phyloP scores from a whole-genome alignment of 2,888 invertebrate genomes.

The Quadriops clusia region DNA sequence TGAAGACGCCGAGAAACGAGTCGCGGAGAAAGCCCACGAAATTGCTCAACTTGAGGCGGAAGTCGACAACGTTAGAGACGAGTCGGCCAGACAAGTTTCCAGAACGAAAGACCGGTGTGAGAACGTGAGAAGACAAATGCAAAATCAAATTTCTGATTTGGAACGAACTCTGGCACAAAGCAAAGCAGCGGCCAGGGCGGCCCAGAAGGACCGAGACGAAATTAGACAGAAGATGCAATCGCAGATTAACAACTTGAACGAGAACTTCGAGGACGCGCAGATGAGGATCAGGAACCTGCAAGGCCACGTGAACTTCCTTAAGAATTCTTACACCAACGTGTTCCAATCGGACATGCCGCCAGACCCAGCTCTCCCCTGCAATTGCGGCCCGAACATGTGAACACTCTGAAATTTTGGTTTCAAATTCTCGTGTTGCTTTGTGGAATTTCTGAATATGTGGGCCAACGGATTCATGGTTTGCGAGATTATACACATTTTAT shows the following conservation, averaged over 20 bases:
- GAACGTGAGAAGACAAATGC: slow-evolving; percentile 47
- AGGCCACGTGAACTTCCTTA: slow-evolving; percentile 51
- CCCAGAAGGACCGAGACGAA: slow-evolving; percentile 58
- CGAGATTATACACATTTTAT: too few species aligned
- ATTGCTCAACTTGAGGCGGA: slow-evolving; percentile 52
- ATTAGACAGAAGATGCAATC: slow-evolving; percentile 58
- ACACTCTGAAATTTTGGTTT: too few species aligned
- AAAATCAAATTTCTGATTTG: slow-evolving; percentile 53
- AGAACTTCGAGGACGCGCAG: slow-evolving; percentile 56
- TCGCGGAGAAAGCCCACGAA: slow-evolving; percentile 58
- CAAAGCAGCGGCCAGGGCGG: slow-evolving; percentile 49
- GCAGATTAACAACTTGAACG: slow-evolving; percentile 53
- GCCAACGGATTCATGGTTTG: too few species aligned
- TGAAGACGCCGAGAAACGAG: slow-evolving; percentile 45
- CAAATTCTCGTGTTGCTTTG: too few species aligned
- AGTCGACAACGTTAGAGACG: slow-evolving; percentile 53
- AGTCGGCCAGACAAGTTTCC: slow-evolving; percentile 53
- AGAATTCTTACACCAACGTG: slow-evolving; percentile 33
- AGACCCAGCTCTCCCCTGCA: slow-evolving; percentile 24
- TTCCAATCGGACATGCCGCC: slow-evolving; percentile 18
- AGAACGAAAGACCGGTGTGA: slow-evolving; percentile 56
- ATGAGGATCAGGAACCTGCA: slow-evolving; percentile 50
- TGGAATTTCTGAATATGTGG: too few species aligned
- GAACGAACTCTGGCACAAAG: slow-evolving; percentile 54
- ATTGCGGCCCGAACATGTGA: too few species aligned